Evolutionary conservation across 1,140 invertebrate species (phyloP), one percentile per base, ranked within the genome.

Genomic region (Trachelipus rathkii): DNA sequence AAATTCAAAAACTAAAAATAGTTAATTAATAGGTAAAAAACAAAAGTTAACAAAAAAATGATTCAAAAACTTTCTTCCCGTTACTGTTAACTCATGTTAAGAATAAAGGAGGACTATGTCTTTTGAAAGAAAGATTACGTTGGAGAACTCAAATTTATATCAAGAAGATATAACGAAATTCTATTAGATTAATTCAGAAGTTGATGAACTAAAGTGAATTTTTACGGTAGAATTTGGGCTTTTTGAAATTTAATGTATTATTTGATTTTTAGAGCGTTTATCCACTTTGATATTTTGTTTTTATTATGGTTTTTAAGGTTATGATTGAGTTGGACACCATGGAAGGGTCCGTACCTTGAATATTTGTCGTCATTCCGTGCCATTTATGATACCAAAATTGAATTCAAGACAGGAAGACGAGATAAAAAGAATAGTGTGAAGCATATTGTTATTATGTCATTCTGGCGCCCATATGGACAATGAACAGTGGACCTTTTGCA

Each of bases 111-210:
- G 97, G 97, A 75, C 87, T 99, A 0, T 99, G 97, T 85, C 86
- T 99, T 33, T 92, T 94, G 0, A 97, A n/a, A 96, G 82, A 93
- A 97, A 84, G 97, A 99, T 86, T 99, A 95, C 84, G 92, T 99
- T n/a, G n/a, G 77, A 90, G 96, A 53, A 98, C 96, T 9, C 96
- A 98, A 85, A 99, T 99, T 79, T n/a, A 99, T 99, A 96, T 10
- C 99, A 99, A 85, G 99, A 99, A 86, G 98, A 99, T 78, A 98
- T 92, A 83, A 92, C 92, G 0, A 97, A 96, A 84, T 98, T 97
- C 84, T 99, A 99, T 87, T 95, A 96, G n/a, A n/a, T n/a, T 72
- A 94, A 95, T 85, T 82, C 84, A 71, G 83, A 88, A 85, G 88
- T 85, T 81, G 91, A 91, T 86, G 88, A 91, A 82, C 85, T 98